Percentiles rank a stretch among this genome's conserved stretches.
Conservation (phyloP, 1,140 invertebrate species). For the Penaeus japonicus region DNA sequence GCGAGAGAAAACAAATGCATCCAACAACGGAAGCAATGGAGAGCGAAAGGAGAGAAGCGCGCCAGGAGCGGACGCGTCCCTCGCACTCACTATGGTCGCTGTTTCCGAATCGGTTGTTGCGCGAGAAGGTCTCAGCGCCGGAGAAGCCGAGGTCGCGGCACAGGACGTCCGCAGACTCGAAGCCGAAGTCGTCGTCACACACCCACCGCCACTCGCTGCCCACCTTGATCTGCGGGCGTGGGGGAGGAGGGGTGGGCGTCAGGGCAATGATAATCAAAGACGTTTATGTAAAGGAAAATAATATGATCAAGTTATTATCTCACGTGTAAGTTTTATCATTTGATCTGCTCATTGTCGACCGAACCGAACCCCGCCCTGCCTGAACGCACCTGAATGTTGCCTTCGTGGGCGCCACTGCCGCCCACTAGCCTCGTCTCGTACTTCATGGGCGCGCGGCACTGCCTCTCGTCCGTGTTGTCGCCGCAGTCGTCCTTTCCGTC, state of each 20-base stretch:
- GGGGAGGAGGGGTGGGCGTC: neutral
- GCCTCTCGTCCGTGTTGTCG: constrained; percentile 74
- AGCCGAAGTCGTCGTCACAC: constrained; percentile 77
- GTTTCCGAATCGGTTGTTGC: no score
- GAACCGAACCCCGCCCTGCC: neutral
- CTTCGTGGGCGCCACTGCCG: constrained; percentile 68
- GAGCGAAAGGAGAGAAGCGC: no score
- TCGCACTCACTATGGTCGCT: no score
- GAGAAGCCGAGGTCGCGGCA: neutral
- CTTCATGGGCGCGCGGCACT: constrained; percentile 63
- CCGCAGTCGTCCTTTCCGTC: constrained; percentile 76
- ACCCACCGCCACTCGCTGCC: constrained; percentile 62
- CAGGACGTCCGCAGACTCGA: constrained; percentile 73
- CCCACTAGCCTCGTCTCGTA: constrained; percentile 72
- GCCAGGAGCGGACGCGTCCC: no score
- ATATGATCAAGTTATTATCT: no score
- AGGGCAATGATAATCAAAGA: no score
- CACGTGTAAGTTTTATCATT: no score
- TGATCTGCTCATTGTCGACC: neutral
- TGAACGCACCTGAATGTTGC: constrained; percentile 74
- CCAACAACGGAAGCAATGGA: no score
- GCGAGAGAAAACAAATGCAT: no score
- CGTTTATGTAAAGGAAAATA: no score
- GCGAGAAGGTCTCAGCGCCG: no score
- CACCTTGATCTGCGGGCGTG: neutral